Percentiles rank a stretch among this genome's conserved stretches.
These are phyloP conservation scores for Cepphus grylle DNA, from an alignment of 2,113 vertebrate genomes.

Conservation along the genomic window DNA sequence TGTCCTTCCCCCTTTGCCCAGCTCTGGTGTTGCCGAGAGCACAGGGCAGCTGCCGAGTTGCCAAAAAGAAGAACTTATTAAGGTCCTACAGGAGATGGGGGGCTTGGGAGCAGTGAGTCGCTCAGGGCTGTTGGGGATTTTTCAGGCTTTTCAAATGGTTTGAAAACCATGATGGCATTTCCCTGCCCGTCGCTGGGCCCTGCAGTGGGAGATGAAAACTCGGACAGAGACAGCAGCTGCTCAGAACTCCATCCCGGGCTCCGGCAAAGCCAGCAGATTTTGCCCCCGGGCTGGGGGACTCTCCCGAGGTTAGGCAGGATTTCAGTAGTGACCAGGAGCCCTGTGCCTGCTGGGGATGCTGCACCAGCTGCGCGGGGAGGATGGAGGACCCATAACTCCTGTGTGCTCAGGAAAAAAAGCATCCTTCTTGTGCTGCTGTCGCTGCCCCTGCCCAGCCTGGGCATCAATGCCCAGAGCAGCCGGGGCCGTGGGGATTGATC, in stretches of 20 bases:
- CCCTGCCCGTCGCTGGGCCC: neutral
- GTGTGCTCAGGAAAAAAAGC: neutral
- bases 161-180: neutral
- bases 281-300: neutral
- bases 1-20: neutral
- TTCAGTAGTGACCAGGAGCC: neutral
- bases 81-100: neutral
- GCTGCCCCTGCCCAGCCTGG: neutral
- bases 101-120: neutral
- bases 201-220: neutral
- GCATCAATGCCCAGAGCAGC: neutral
- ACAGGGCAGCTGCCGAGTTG: neutral
- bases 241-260: neutral
- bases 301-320: neutral
- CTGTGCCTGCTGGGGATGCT: neutral
- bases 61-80: neutral
- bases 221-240: neutral
- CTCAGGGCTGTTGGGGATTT: neutral
- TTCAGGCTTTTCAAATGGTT: neutral
- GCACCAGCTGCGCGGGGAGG: neutral
- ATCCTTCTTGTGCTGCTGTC: neutral
- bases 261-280: neutral
- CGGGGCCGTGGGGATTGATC: fast-evolving
- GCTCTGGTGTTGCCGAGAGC: neutral
- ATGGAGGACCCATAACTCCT: neutral